Base-by-base conservation (phyloP, 2,888 invertebrate species). In the Dasysyrphus tricinctus region DNA sequence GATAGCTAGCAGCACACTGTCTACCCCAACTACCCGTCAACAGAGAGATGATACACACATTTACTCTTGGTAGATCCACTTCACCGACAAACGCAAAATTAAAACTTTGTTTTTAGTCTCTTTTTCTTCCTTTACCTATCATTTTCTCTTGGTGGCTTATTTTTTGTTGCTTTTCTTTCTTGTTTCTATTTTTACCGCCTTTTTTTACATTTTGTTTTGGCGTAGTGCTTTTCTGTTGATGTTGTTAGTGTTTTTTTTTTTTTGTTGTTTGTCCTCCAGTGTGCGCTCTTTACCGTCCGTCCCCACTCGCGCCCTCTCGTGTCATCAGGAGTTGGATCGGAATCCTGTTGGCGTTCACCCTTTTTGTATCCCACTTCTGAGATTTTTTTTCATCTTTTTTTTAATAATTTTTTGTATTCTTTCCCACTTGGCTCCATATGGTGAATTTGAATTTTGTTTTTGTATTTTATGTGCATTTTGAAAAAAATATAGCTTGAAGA, bases 51-150 rank as follows among this genome's bases (percentile, higher is more conserved):
- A 75, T 65, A 72, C 57, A 79, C 67, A 79, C 57, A 69, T 70
- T 65, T 57, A 69, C 80, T 75, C 70, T 79, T 63, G 63, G 69
- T 61, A 39, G 47, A 67, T 80, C 73, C 67, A 61, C 76, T 76
- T 85, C 73, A 81, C 81, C 81, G 81, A 85, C 82, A 86, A 82
- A 86, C 82, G 86, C 65, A 86, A 82, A 82, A 86, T 86, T 82
- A 86, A 86, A 86, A 82, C 85, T 86, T 78, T 81, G 29, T 77
- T 63, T 74, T 59, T 69, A 42, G 54, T 69, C 54, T 54, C 37
- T 63, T 44, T 61, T 57, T 63, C n/a, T 63, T 57, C 39, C 14
- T 37, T 54, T 12, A 29, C 63, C 11, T 4, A 39, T 70, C 19
- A 24, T 29, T 67, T 73, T n/a, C 32, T 54, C 44, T 29, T 72